These are phyloP conservation scores for Ormyrus pomaceus DNA, from an alignment of 2,888 invertebrate species.

Conservation along the genomic window DNA sequence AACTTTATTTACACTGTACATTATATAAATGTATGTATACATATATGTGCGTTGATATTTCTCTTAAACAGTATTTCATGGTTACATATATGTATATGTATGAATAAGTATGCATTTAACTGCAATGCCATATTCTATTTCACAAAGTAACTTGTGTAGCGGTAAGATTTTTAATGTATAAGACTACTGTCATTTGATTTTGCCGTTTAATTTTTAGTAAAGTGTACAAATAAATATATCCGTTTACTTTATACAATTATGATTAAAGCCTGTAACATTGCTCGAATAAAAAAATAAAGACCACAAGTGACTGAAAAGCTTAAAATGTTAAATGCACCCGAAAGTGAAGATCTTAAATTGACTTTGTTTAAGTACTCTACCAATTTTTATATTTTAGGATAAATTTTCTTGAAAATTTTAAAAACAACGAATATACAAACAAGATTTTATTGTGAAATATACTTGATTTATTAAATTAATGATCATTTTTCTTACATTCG, in stretches of 20 bases:
- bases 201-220: constrained; percentile 23
- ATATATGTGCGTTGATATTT: constrained; percentile 15
- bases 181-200: constrained; percentile 27
- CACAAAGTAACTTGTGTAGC: constrained; percentile 32
- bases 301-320: constrained; percentile 42
- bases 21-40: constrained; percentile 12
- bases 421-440: constrained; percentile 39
- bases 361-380: neutral
- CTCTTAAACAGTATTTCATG: constrained; percentile 21
- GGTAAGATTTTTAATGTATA: constrained; percentile 28
- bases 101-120: constrained; percentile 22
- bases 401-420: constrained; percentile 21
- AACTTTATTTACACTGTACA: constrained; percentile 51
- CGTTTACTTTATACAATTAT: constrained; percentile 28
- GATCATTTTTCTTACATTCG: constrained; percentile 17
- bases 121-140: constrained; percentile 35
- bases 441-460: constrained; percentile 31
- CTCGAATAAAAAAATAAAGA: constrained; percentile 24
- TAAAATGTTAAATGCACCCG: constrained; percentile 30
- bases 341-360: constrained; percentile 23
- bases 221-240: constrained; percentile 22
- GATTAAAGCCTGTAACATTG: constrained; percentile 35
- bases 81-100: constrained; percentile 20
- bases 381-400: constrained; percentile 16
- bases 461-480: constrained; percentile 16